Evolutionary conservation across 2,113 vertebrate species (phyloP).

Genomic region (Pristiophorus japonicus): DNA sequence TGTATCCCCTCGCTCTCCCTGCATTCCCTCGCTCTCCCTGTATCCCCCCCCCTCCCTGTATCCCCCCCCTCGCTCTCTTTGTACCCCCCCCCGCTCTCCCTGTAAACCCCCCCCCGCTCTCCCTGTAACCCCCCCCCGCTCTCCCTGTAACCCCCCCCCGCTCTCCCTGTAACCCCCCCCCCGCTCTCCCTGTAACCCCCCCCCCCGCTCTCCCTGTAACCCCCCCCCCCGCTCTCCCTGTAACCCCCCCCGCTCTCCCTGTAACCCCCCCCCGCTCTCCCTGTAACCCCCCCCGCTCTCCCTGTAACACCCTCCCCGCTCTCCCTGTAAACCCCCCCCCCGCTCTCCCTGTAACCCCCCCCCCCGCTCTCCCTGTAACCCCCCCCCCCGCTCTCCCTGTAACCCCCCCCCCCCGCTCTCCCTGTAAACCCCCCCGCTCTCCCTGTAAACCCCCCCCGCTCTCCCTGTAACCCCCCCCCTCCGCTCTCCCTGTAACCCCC

Average conservation of each 20-base stretch:
- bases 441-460: background rate
- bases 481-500: background rate
- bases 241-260: background rate
- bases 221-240: no score
- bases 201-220: no score
- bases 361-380: background rate
- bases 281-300: background rate
- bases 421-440: no score
- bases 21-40: background rate
- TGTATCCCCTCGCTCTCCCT: no score
- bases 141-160: background rate
- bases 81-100: background rate
- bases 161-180: background rate
- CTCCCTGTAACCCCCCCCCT: no score
- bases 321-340: no score
- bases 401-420: background rate
- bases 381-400: background rate
- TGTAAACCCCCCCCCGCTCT: background rate
- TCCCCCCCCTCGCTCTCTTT: background rate
- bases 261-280: no score
- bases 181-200: background rate
- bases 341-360: background rate
- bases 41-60: background rate
- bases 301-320: no score
- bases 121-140: no score